Evolutionary conservation across 2,888 invertebrate species (phyloP).

Genomic region (Amphimallon solstitiale): DNA sequence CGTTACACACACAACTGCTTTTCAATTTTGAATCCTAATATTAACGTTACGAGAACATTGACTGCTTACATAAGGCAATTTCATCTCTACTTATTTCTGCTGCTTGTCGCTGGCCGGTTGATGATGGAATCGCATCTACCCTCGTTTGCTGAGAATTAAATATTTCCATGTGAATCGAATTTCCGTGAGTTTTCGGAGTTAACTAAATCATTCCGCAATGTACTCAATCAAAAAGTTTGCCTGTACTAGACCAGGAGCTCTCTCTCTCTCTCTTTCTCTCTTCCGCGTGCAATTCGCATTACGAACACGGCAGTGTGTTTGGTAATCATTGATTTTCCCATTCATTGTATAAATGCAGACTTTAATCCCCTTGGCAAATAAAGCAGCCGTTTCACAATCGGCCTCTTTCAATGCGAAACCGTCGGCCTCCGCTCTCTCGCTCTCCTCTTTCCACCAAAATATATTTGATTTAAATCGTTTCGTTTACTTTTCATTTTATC

Average conservation of each 20-base stretch:
- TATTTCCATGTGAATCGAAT: conserved; percentile 11
- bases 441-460: neutral
- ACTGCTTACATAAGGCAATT: too few relatives aligned
- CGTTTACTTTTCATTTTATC: conserved; percentile 22
- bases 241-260: neutral
- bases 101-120: too few relatives aligned
- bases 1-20: too few relatives aligned
- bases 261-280: too few relatives aligned
- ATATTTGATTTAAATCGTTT: conserved; percentile 17
- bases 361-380: conserved; percentile 52
- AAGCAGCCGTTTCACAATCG: conserved; percentile 16
- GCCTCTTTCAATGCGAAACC: neutral
- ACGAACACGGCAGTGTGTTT: conserved; percentile 41
- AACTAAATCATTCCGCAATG: conserved; percentile 5
- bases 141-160: neutral
- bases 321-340: conserved; percentile 52
- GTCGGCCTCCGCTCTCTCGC: neutral
- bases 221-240: conserved; percentile 16
- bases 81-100: too few relatives aligned
- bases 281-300: neutral
- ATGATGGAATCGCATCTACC: too few relatives aligned
- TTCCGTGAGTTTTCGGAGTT: conserved; percentile 6
- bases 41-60: too few relatives aligned
- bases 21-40: too few relatives aligned
- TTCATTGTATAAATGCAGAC: conserved; percentile 51